phyloP scores from a whole-genome alignment of 2,888 invertebrate genomes.

The Hypsopygia costalis region DNA sequence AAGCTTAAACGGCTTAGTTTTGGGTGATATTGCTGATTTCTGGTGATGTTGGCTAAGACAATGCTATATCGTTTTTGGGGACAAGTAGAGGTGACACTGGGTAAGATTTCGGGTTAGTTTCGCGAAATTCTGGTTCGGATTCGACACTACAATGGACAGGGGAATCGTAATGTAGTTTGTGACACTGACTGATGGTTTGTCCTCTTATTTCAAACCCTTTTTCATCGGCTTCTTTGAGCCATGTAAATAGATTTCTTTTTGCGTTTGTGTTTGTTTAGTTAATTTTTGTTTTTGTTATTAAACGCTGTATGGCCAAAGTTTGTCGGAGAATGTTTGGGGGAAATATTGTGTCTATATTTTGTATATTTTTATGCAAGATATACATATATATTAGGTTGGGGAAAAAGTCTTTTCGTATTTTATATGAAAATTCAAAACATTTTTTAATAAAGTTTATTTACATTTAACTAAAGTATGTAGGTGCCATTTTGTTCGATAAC shows the following conservation, averaged over 20 bases:
- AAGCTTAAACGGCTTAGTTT: slow-evolving; percentile 17
- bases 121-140: slow-evolving; percentile 52
- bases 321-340: no score
- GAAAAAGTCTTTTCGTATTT: no score
- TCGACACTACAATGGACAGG: slow-evolving; percentile 57
- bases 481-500: no score
- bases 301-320: no score
- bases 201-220: slow-evolving; percentile 33
- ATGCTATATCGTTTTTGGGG: slow-evolving; percentile 68
- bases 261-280: slow-evolving; percentile 2
- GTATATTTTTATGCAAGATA: no score
- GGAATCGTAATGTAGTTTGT: slow-evolving; percentile 39
- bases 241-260: slow-evolving; percentile 8
- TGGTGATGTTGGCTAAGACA: slow-evolving; percentile 37
- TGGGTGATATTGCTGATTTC: neutral
- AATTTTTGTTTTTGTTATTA: no score
- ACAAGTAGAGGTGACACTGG: slow-evolving; percentile 65
- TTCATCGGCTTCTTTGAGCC: slow-evolving; percentile 21
- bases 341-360: no score
- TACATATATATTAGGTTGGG: no score
- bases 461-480: no score
- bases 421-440: no score
- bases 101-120: slow-evolving; percentile 66
- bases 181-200: slow-evolving; percentile 60
- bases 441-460: no score